A percentile compares a stretch with the other conserved stretches of the same genome.
phyloP scores from a whole-genome alignment of 2,888 invertebrate species.

The Chalcosyrphus nemorum region DNA sequence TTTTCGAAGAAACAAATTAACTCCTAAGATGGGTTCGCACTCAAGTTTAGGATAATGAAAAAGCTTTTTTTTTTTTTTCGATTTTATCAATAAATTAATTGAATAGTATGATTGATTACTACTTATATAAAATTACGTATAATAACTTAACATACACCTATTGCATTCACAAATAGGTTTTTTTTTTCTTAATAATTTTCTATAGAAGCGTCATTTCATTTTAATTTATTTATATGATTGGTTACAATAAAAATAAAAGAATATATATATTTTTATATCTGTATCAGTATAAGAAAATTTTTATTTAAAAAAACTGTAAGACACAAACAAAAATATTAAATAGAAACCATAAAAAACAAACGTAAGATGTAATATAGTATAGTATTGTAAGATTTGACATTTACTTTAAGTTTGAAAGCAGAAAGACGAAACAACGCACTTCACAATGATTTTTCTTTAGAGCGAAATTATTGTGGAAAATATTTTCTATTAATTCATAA shows the following conservation, averaged over 20 bases:
- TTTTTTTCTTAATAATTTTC: no score
- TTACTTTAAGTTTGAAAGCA: no score
- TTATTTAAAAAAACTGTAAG: background rate
- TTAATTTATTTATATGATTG: conserved; percentile 41
- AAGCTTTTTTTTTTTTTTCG: background rate
- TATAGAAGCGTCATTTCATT: conserved; percentile 41
- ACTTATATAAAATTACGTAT: conserved; percentile 34
- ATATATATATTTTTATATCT: background rate
- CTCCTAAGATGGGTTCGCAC: conserved; percentile 67
- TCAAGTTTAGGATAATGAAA: conserved; percentile 44
- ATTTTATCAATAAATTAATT: conserved; percentile 3
- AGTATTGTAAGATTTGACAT: no score
- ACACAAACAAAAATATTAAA: no score
- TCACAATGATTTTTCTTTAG: no score
- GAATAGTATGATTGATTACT: conserved; percentile 18
- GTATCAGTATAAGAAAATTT: conserved; percentile 17
- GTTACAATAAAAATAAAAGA: conserved; percentile 13
- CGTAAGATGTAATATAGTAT: no score
- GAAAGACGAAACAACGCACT: no score
- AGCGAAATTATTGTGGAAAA: no score
- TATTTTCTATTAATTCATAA: no score
- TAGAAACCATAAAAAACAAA: no score
- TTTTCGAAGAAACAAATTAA: background rate
- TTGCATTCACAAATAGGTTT: conserved; percentile 65
- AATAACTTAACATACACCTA: conserved; percentile 57